Evolutionary conservation across 2,888 invertebrate genomes (phyloP), one percentile per base, ranked within the genome.

Genomic region (Dryadula phaetusa): DNA sequence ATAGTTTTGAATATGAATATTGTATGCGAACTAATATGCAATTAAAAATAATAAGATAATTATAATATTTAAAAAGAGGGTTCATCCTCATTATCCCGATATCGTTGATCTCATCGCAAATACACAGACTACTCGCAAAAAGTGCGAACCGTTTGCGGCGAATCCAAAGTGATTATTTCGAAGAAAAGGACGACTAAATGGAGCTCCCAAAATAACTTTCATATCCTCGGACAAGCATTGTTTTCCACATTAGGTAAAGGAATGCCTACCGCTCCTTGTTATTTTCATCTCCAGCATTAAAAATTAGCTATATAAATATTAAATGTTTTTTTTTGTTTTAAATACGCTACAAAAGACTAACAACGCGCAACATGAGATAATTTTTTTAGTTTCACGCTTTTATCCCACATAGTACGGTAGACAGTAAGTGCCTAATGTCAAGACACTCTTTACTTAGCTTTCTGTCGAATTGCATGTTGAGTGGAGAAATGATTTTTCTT

Each of bases 221-320:
- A 70, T 68, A 63, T 69, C 54, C 18, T 49, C 32, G 12, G 52
- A 61, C 25, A 54, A 42, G 72, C 87, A 91, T 91, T 91, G 91
- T 91, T 78, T 90, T 88, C 92, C 90, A 85, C 86, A 87, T 91
- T 88, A 87, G 92, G 92, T 84, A 86, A 85, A 87, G 86, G 87
- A 88, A 90, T 89, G 84, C 70, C 74, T 69, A 74, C 75, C 72
- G 70, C 67, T 72, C 70, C 64, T 74, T 64, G 66, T 65, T 63
- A 74, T 77, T 74, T 79, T 85, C 83, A 86, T 88, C 84, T 88
- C 87, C 76, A 72, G 70, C 81, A 84, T 87, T 86, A 87, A 87
- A 66, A 69, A 67, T 54, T 74, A 60, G 70, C n/a, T 28, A 1
- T 49, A 16, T 49, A 16, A 32, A 32, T 32, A 32, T n/a, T n/a